Evolutionary conservation across 2,888 invertebrate species (phyloP).

Genomic region (Lasioglossum malachurum): DNA sequence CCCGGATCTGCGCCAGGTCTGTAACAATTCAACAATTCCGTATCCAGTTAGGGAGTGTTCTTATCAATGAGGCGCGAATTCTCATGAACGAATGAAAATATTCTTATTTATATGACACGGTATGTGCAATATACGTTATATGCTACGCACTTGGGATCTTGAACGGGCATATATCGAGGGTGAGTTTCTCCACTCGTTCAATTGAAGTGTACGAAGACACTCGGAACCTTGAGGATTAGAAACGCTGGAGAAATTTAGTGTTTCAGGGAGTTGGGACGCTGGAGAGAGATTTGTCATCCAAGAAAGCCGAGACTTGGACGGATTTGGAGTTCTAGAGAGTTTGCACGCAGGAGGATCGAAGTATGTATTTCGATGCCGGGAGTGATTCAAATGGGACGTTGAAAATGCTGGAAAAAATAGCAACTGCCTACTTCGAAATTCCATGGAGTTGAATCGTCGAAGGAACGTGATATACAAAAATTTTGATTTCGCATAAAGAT

Average conservation of each 20-base stretch:
- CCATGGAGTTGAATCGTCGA: too few relatives aligned
- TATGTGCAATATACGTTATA: not conserved
- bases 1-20: conserved; percentile 94
- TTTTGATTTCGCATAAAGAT: too few relatives aligned
- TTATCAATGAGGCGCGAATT: not conserved
- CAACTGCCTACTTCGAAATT: too few relatives aligned
- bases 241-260: not conserved
- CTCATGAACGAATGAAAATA: not conserved
- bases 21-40: conserved; percentile 65
- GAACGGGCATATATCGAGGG: not conserved
- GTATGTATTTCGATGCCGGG: not conserved
- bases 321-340: not conserved
- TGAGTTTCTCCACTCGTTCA: not conserved
- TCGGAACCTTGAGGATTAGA: not conserved
- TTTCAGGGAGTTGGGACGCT: not conserved
- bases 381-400: not conserved
- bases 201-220: not conserved
- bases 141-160: not conserved
- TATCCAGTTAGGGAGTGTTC: not conserved
- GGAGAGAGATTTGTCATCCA: not conserved
- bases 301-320: not conserved
- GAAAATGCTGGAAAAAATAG: not conserved
- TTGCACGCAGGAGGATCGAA: not conserved
- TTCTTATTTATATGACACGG: not conserved
- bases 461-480: not conserved